Evolutionary conservation across 2,888 invertebrate genomes (phyloP).

Genomic region (Epirrhoe tristata): DNA sequence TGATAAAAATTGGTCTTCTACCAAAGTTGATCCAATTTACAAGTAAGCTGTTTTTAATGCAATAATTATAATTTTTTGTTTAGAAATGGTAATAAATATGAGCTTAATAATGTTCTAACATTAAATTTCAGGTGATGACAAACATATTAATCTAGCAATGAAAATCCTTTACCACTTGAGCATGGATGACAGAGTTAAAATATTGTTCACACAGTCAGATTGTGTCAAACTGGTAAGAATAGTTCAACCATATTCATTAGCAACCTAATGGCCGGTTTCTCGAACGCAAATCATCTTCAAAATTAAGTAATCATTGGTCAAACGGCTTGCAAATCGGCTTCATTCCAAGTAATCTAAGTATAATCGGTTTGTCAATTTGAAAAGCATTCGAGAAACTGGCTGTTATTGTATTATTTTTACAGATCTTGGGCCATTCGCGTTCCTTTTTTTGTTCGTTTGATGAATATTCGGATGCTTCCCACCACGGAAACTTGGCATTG

Average conservation of each 20-base stretch:
- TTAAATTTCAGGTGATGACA: conserved; percentile 87
- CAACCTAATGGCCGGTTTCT: too few species aligned
- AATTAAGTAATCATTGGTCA: too few species aligned
- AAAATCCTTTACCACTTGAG: conserved; percentile 97
- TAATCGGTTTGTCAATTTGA: too few species aligned
- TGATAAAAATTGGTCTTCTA: conserved; percentile 95
- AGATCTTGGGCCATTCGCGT: too few species aligned
- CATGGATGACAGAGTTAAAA: conserved; percentile 97
- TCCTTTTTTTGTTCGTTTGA: too few species aligned
- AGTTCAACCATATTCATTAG: conserved; percentile 54
- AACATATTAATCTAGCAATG: conserved; percentile 91
- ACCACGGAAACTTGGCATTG: too few species aligned
- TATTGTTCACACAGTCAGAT: conserved; percentile 97
- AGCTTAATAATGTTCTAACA: not conserved
- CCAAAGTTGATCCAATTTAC: conserved; percentile 95
- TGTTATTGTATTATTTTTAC: too few species aligned
- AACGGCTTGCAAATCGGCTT: too few species aligned
- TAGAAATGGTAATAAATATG: not conserved
- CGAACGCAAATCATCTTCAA: too few species aligned
- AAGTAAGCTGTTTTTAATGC: conserved; percentile 82
- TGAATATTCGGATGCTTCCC: too few species aligned
- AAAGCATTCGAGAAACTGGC: too few species aligned
- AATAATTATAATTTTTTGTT: not conserved
- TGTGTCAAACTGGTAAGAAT: conserved; percentile 92
- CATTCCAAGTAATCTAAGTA: too few species aligned